These are phyloP conservation scores for Pipa parva DNA, from an alignment of 2,113 vertebrate species.

Conservation along the genomic window DNA sequence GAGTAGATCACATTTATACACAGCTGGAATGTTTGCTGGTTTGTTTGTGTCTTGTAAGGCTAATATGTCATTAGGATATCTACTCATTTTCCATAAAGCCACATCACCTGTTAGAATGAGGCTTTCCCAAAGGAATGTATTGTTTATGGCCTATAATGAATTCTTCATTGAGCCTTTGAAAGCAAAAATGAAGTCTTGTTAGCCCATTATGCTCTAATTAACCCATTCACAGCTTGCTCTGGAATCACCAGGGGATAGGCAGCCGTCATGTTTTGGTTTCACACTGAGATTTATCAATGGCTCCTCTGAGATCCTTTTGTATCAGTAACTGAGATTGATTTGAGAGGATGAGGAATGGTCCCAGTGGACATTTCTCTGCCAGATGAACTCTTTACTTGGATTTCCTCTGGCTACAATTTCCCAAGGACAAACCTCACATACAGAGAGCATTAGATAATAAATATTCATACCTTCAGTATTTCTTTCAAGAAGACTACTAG, in stretches of 20 bases:
- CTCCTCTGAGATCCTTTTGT: slow-evolving; percentile 62
- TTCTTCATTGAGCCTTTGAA: slow-evolving; percentile 62
- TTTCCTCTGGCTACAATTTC: slow-evolving; percentile 64
- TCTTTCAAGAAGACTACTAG: slow-evolving; percentile 52
- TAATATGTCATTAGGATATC: not conserved
- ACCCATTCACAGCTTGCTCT: slow-evolving; percentile 64
- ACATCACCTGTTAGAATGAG: slow-evolving; percentile 55
- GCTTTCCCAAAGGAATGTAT: slow-evolving; percentile 57
- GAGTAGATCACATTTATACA: too few species aligned
- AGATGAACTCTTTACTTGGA: slow-evolving; percentile 56
- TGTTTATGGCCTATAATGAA: slow-evolving; percentile 64
- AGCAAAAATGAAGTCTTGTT: slow-evolving; percentile 68
- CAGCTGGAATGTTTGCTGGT: too few species aligned
- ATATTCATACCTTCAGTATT: slow-evolving; percentile 45
- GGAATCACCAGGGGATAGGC: slow-evolving; percentile 54
- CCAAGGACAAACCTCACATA: slow-evolving; percentile 59
- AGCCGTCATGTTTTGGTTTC: slow-evolving; percentile 59
- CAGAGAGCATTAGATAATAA: slow-evolving; percentile 51
- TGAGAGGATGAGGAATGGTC: slow-evolving; percentile 53
- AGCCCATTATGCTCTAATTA: slow-evolving; percentile 71
- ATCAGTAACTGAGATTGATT: slow-evolving; percentile 68
- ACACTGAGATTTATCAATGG: slow-evolving; percentile 66
- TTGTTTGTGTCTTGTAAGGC: too few species aligned
- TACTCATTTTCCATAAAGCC: not conserved
- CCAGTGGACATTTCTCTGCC: slow-evolving; percentile 56